A percentile compares a stretch with the other conserved stretches of the same genome.
These are phyloP conservation scores for Oryzias woworae DNA, from an alignment of 2,113 vertebrate species.

Conservation along the genomic window DNA sequence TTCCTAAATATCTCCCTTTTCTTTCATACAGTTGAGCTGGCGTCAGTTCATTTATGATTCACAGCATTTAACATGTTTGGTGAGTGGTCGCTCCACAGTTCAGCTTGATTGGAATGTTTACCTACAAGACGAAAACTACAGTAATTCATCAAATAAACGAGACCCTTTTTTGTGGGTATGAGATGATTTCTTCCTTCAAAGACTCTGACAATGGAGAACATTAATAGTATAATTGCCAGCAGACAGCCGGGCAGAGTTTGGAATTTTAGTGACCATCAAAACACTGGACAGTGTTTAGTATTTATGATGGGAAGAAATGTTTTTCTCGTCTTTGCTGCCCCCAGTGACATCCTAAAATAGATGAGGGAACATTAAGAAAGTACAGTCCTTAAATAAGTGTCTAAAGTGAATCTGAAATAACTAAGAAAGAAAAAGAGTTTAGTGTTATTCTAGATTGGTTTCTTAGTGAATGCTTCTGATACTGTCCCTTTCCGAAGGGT, in stretches of 20 bases:
- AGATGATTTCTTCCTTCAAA: neutral
- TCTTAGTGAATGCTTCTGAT: neutral
- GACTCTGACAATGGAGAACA: neutral
- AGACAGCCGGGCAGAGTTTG: slow-evolving; percentile 27
- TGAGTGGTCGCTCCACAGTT: neutral
- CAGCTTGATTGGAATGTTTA: neutral
- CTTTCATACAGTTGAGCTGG: neutral
- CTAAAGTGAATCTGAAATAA: neutral
- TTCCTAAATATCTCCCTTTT: neutral
- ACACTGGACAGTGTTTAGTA: slow-evolving; percentile 32
- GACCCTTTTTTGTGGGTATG: neutral
- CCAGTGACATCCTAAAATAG: slow-evolving; percentile 29
- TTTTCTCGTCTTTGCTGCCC: neutral
- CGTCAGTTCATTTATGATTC: slow-evolving; percentile 9
- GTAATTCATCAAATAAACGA: neutral
- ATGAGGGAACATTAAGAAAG: too few relatives aligned
- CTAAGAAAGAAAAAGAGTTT: too few relatives aligned
- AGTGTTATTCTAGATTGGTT: too few relatives aligned
- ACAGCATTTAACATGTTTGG: neutral
- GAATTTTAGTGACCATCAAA: slow-evolving; percentile 18
- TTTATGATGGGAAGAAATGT: slow-evolving; percentile 36
- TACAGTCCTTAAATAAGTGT: neutral
- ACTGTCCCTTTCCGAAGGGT: neutral
- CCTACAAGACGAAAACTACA: neutral
- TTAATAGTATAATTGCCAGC: slow-evolving; percentile 55